Conservation (phyloP, 2,888 invertebrate genomes). For the Polydrusus tereticollis region DNA sequence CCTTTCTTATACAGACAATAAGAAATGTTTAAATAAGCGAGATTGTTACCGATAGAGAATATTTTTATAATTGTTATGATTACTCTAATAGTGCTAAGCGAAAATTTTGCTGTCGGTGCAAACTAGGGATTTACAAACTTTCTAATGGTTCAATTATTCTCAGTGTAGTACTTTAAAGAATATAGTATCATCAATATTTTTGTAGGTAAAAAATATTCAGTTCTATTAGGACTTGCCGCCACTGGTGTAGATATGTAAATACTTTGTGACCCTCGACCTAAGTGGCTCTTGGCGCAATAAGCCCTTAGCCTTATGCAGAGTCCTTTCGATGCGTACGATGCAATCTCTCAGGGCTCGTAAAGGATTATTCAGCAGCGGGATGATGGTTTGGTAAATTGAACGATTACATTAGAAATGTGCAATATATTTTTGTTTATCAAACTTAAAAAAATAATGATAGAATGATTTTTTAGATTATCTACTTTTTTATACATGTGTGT, state of each 20-base stretch:
- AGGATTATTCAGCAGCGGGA: background rate
- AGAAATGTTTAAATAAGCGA: too few relatives aligned
- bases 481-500: background rate
- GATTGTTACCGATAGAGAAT: too few relatives aligned
- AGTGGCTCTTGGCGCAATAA: conserved; percentile 37
- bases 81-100: too few relatives aligned
- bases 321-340: conserved; percentile 28
- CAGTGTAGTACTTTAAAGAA: too few relatives aligned
- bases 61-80: too few relatives aligned
- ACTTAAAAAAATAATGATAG: too few relatives aligned
- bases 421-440: background rate
- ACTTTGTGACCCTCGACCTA: conserved; percentile 20
- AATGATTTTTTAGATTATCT: too few relatives aligned
- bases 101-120: too few relatives aligned
- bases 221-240: background rate
- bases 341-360: conserved; percentile 1
- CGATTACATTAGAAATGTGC: background rate
- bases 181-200: too few relatives aligned
- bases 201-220: background rate
- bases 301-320: conserved; percentile 36
- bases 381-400: background rate
- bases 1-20: too few relatives aligned
- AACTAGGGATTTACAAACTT: too few relatives aligned
- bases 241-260: conserved; percentile 29
- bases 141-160: too few relatives aligned